Conservation (phyloP, 1,140 invertebrate genomes). For the Papilio helenus region DNA sequence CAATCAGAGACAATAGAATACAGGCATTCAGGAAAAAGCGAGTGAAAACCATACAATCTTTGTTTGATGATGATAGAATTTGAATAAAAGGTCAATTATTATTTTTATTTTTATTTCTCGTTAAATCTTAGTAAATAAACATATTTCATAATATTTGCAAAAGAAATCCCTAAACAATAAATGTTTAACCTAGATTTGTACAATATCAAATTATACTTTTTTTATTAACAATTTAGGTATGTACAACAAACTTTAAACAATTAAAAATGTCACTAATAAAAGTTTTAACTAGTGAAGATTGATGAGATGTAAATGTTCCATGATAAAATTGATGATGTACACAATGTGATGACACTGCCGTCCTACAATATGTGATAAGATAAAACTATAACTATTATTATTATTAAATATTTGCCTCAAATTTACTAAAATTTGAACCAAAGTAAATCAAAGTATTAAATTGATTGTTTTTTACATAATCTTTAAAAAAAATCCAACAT, state of each 20-base stretch:
- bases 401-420: background rate
- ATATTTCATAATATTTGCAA: conserved; percentile 41
- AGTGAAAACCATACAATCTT: conserved; percentile 55
- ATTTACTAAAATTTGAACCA: background rate
- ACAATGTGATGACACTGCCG: background rate
- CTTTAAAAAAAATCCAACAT: background rate
- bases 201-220: conserved; percentile 32
- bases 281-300: background rate
- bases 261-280: conserved; percentile 9
- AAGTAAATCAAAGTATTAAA: background rate
- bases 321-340: background rate
- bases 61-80: conserved; percentile 73
- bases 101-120: conserved; percentile 65
- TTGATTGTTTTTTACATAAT: background rate
- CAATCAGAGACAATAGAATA: conserved; percentile 44
- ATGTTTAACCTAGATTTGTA: conserved; percentile 40
- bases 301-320: background rate
- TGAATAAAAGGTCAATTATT: conserved; percentile 52
- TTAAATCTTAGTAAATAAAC: conserved; percentile 46
- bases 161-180: conserved; percentile 38
- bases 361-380: background rate
- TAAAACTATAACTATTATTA: background rate
- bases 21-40: conserved; percentile 53
- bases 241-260: conserved; percentile 28
- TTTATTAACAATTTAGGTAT: conserved; percentile 35